Base-by-base conservation (phyloP, 2,888 invertebrate species). In the Rotaria socialis region DNA sequence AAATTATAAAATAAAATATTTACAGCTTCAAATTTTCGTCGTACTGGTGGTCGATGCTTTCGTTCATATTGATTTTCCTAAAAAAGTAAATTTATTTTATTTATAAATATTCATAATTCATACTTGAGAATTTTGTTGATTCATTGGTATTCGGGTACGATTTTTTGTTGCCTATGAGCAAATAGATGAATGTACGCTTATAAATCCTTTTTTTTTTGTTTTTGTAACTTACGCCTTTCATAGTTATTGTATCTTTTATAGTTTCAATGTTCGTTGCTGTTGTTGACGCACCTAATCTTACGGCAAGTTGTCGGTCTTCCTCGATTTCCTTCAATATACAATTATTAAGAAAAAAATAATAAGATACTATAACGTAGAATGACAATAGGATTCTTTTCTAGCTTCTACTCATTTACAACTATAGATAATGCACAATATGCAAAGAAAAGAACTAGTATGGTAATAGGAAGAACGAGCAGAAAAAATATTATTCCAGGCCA, bases 271-370 rank as follows among this genome's bases (percentile, higher is more conserved):
- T 8, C 8, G 56, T 67, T 41, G 67, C 10, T 50, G 14, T 80
- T 35, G 67, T 67, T 80, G n/a, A 47, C 11, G 80, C 80, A 14
- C 47, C 80, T 41, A 47, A 41, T 80, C 16, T 47, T 41, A n/a
- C 80, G 6, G 80, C 80, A 47, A 47, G 47, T 80, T 80, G 80
- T 24, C 80, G 80, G 47, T 80, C 80, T 47, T 80, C 80, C 47
- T 80, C 80, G 24, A 80, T 80, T 80, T 80, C 80, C 80, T 80
- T n/a, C 22, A 27, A 80, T 52, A 52, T 11, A 52, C 11, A 52
- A 52, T 16, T 52, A 16, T 16, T 55, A 22, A 55, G 14, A 7
- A 55, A 55, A 22, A 22, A 35, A 35, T 2, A 35, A 35, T 2
- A 35, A 2, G 22, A 55, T 22, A 5, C 22, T 55, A 19, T 2